Conservation (phyloP, 1,140 invertebrate species). For the Heliconius congener region DNA sequence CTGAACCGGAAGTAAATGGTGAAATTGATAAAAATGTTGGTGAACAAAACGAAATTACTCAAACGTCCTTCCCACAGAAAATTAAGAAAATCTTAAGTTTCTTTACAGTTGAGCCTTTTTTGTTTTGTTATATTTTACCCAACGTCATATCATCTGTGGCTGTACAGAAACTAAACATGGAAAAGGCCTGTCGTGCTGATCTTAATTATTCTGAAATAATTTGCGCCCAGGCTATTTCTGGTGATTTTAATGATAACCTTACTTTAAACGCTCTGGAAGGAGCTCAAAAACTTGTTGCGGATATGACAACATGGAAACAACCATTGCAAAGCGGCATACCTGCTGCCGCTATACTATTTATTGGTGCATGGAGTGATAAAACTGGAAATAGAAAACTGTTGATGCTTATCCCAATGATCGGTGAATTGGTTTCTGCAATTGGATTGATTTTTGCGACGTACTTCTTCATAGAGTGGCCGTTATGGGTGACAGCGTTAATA, state of each 20-base stretch:
- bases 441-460: conserved; percentile 80
- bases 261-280: conserved; percentile 60
- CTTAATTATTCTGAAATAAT: conserved; percentile 77
- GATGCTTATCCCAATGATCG: conserved; percentile 81
- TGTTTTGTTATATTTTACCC: conserved; percentile 81
- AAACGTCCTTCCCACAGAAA: conserved; percentile 24
- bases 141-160: conserved; percentile 77
- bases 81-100: conserved; percentile 48
- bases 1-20: conserved; percentile 27
- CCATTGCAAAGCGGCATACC: conserved; percentile 81
- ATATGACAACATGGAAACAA: conserved; percentile 81
- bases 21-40: conserved; percentile 31
- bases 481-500: conserved; percentile 79
- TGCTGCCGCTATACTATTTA: conserved; percentile 82
- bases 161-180: conserved; percentile 83
- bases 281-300: conserved; percentile 78
- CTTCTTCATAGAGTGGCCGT: conserved; percentile 79
- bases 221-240: conserved; percentile 74
- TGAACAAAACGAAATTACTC: conserved; percentile 15
- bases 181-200: conserved; percentile 84
- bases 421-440: conserved; percentile 74
- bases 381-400: conserved; percentile 83
- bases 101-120: conserved; percentile 82
- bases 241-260: conserved; percentile 54
- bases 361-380: conserved; percentile 84